A percentile compares a stretch with the other conserved stretches of the same genome.
Conservation (phyloP, 2,888 invertebrate species). For the Merodon equestris region DNA sequence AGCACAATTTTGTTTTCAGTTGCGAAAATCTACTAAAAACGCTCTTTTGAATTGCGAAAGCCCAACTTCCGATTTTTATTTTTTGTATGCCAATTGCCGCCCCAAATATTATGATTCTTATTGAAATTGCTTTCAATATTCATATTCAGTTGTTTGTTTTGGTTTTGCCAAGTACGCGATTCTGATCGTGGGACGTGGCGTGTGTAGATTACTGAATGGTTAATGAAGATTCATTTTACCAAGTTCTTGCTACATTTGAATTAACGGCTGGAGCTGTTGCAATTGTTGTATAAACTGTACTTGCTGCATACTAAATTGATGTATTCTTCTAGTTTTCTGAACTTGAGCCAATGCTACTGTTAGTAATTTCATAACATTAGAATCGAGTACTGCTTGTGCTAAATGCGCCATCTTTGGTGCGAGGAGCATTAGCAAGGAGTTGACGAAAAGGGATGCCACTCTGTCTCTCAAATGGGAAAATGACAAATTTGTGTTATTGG, state of each 20-base stretch:
- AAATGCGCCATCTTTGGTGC: slow-evolving; percentile 70
- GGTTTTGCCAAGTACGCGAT: slow-evolving; percentile 38
- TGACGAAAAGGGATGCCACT: not conserved
- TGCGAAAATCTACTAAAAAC: too few relatives aligned
- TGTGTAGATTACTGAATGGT: slow-evolving; percentile 28
- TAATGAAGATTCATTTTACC: slow-evolving; percentile 5
- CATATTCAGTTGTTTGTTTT: slow-evolving; percentile 11
- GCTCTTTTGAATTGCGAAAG: too few relatives aligned
- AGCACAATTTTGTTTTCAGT: too few relatives aligned
- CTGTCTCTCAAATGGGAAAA: not conserved
- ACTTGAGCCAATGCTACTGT: slow-evolving; percentile 75
- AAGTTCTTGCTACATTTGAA: slow-evolving; percentile 33
- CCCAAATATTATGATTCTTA: slow-evolving; percentile 31
- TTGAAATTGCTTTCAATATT: slow-evolving; percentile 6
- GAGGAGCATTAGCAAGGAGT: not conserved
- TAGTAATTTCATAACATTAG: slow-evolving; percentile 75
- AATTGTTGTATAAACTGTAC: slow-evolving; percentile 54
- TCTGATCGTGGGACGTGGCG: slow-evolving; percentile 37
- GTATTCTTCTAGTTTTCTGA: slow-evolving; percentile 69
- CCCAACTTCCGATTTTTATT: too few relatives aligned
- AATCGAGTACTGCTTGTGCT: slow-evolving; percentile 74
- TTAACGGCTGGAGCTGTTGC: slow-evolving; percentile 44
- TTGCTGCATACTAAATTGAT: slow-evolving; percentile 18
- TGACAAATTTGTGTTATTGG: slow-evolving; percentile 5
- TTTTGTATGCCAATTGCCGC: slow-evolving; percentile 33